Base-by-base conservation (phyloP, 2,797 vertebrate species). In the Manis javanica region DNA sequence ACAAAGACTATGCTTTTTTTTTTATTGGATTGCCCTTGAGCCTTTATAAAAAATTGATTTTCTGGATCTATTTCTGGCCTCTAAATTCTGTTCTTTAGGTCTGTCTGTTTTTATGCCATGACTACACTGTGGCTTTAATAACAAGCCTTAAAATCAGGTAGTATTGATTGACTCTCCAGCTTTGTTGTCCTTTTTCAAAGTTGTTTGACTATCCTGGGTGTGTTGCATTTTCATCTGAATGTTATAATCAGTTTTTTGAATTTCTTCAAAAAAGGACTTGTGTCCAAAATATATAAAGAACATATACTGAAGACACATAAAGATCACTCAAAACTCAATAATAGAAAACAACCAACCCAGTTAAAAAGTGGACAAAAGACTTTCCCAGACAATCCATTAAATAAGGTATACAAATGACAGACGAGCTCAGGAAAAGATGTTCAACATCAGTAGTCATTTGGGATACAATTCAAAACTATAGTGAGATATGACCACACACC, bases 201-300 rank as follows among this genome's bases (percentile, higher is more conserved):
- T 64, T 71, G 10, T 87, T 63, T 46, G 37, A 16, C 81, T 86
- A 29, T 59, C 79, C 49, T 78, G 57, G 7, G 1, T 63, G 59
- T 82, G 39, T 46, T 69, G 24, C 37, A 11, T 86, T 95, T 96
- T 49, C 55, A 34, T 39, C 66, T 37, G 53, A 89, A 51, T 66
- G 34, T 89, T 95, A 95, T 37, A 78, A 72, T 83, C n/a, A 59
- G 23, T 61, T 81, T 11, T 91, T 59, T 93, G 10, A 89, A 87
- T 74, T 68, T 75, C 10, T 87, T 97, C 21, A 49, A 29, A 77
- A 77, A 89, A 87, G 31, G 21, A 55, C 5, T 82, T 90, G 7
- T 51, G 31, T 78, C 23, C n/a, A 90, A 92, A 95, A 57, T 39
- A 92, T 64, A 8, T 61, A 39, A 88, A 91, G 26, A 72, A 55